Percentiles rank a stretch among this genome's conserved stretches.
These are phyloP conservation scores for Schrankia costaestrigalis DNA, from an alignment of 2,888 invertebrate genomes.

Conservation along the genomic window DNA sequence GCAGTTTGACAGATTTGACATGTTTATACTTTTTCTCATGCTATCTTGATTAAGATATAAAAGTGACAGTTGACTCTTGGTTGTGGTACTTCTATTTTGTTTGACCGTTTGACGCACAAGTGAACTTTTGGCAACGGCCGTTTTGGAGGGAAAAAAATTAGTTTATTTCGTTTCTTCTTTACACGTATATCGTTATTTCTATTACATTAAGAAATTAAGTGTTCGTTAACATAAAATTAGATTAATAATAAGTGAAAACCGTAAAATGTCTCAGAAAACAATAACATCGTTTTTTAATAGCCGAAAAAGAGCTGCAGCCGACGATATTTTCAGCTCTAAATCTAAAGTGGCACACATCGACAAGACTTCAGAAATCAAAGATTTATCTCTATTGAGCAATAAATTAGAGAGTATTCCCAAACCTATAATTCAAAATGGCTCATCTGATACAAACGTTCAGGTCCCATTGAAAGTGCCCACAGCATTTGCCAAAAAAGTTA, in stretches of 20 bases:
- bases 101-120: neutral
- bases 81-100: too few species aligned
- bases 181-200: too few species aligned
- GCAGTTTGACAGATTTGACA: too few species aligned
- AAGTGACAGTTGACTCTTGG: too few species aligned
- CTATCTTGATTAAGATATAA: too few species aligned
- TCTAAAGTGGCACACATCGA: constrained; percentile 71
- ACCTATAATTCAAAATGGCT: constrained; percentile 4
- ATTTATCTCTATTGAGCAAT: constrained; percentile 41
- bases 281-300: constrained; percentile 88
- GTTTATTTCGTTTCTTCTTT: neutral
- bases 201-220: too few species aligned
- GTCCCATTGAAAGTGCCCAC: constrained; percentile 16
- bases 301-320: constrained; percentile 87
- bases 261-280: constrained; percentile 87
- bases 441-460: constrained; percentile 8
- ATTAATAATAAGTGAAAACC: neutral
- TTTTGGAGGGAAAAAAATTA: constrained; percentile 43
- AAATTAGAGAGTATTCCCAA: too few species aligned
- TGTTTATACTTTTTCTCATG: too few species aligned
- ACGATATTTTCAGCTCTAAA: constrained; percentile 80
- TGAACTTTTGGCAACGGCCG: constrained; percentile 7
- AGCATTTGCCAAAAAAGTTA: constrained; percentile 59
- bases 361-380: constrained; percentile 42
- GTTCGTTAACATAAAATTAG: too few species aligned